A percentile compares a stretch with the other conserved stretches of the same genome.
These are phyloP conservation scores for Gulo gulo DNA, from an alignment of 2,113 vertebrate species.

Conservation along the genomic window DNA sequence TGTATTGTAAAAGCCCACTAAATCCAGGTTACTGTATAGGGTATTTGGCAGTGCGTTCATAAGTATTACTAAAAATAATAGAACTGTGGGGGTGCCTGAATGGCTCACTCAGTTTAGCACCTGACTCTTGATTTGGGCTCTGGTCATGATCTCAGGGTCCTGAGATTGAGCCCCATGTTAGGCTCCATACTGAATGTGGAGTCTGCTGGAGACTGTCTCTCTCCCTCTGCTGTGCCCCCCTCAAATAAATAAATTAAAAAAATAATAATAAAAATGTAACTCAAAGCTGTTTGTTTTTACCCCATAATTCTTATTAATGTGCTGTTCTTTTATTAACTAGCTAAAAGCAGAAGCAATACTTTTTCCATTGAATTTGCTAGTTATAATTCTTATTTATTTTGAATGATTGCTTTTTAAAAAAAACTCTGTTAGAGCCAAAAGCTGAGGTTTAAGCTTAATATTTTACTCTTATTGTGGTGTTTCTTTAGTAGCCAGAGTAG, in stretches of 20 bases:
- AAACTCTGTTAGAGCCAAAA: not conserved
- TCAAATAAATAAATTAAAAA: not conserved
- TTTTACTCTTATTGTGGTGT: not conserved
- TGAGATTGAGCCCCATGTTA: not conserved
- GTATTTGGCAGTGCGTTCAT: not conserved
- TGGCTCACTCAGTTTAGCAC: not conserved
- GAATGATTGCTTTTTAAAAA: not conserved
- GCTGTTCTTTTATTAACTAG: not conserved
- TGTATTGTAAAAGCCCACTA: not conserved
- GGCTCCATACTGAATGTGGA: not conserved
- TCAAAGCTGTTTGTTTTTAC: conserved; percentile 12
- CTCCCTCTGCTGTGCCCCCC: not conserved
- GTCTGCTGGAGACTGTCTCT: not conserved
- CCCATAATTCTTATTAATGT: conserved; percentile 14
- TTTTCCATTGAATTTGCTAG: not conserved
- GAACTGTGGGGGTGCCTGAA: not conserved
- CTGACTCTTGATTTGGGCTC: not conserved
- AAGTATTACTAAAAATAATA: conserved; percentile 39
- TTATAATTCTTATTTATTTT: conserved; percentile 17
- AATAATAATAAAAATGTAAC: not conserved
- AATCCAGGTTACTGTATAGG: not conserved
- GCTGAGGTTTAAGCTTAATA: conserved; percentile 19
- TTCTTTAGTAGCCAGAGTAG: not conserved
- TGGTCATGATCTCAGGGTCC: not conserved
- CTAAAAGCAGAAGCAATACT: not conserved